These are phyloP conservation scores for Pipistrellus kuhlii DNA, from an alignment of 2,797 vertebrate genomes.

Conservation along the genomic window DNA sequence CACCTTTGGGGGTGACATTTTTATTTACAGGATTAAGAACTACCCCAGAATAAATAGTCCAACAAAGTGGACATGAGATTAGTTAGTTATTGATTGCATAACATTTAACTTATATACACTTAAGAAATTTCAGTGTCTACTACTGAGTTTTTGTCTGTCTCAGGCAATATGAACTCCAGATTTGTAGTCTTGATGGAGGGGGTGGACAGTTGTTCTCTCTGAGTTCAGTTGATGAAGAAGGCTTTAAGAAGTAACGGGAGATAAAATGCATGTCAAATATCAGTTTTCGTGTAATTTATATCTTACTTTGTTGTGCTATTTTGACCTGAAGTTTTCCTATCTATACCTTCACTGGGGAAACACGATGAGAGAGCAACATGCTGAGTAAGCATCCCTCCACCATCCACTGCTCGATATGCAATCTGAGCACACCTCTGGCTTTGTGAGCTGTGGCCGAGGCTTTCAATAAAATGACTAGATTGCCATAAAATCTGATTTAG, in stretches of 20 bases:
- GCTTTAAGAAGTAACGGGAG: constrained; percentile 39
- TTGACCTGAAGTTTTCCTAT: constrained; percentile 75
- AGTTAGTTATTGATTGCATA: neutral
- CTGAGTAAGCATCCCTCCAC: constrained; percentile 80
- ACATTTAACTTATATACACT: neutral
- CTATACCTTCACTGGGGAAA: constrained; percentile 74
- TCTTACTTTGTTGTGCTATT: constrained; percentile 70
- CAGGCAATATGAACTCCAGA: constrained; percentile 2
- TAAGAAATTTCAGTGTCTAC: constrained; percentile 8
- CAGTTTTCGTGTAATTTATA: constrained; percentile 66
- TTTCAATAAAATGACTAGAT: constrained; percentile 86
- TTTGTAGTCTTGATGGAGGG: neutral
- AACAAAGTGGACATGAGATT: neutral
- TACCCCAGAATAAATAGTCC: neutral
- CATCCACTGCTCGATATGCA: constrained; percentile 81
- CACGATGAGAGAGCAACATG: constrained; percentile 70
- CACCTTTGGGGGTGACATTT: neutral
- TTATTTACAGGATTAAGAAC: neutral
- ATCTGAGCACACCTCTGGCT: constrained; percentile 84
- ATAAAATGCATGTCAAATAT: constrained; percentile 77
- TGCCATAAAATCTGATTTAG: constrained; percentile 88
- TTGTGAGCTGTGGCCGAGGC: constrained; percentile 80
- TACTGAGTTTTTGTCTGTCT: constrained; percentile 53
- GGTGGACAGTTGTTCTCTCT: neutral
- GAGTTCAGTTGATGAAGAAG: constrained; percentile 32